phyloP scores from a whole-genome alignment of 2,888 invertebrate genomes.

The Luperina nickerlii region DNA sequence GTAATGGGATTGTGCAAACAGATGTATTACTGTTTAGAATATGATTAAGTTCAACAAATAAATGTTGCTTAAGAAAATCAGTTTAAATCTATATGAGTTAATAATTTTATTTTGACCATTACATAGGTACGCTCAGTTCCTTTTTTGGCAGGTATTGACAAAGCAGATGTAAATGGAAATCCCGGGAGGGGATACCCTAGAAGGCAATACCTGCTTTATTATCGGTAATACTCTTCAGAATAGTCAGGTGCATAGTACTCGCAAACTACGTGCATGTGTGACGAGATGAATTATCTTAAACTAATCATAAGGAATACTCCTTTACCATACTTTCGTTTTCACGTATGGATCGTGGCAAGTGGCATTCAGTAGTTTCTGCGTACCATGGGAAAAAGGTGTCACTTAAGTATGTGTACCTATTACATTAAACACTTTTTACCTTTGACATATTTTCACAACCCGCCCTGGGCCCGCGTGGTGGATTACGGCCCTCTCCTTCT shows the following conservation, averaged over 20 bases:
- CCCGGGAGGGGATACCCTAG: no score
- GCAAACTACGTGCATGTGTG: background rate
- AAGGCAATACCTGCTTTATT: background rate
- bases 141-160: background rate
- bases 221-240: background rate
- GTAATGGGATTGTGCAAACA: background rate
- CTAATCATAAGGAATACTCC: background rate
- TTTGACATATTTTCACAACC: background rate
- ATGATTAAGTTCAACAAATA: background rate
- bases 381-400: no score
- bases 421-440: background rate
- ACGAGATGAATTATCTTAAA: background rate
- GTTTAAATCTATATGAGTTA: background rate
- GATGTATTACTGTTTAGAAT: background rate
- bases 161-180: background rate
- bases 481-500: no score
- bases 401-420: background rate
- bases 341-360: no score
- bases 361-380: background rate
- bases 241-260: background rate
- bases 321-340: no score
- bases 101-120: background rate
- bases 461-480: no score
- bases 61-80: background rate
- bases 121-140: no score